These are phyloP conservation scores for Hyposoter dolosus DNA, from an alignment of 2,888 invertebrate genomes.

Conservation along the genomic window DNA sequence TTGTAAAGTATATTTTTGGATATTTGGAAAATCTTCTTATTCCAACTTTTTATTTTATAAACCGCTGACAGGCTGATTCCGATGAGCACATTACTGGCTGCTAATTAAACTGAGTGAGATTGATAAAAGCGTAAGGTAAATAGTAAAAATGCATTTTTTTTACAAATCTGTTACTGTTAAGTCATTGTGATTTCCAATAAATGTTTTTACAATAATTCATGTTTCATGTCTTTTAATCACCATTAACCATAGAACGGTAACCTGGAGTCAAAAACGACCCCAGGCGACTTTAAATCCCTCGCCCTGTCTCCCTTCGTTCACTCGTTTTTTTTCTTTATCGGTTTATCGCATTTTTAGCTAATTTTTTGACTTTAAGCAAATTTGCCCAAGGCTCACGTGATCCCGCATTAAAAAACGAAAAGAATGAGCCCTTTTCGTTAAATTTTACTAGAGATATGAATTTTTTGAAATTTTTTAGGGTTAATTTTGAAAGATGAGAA, in stretches of 20 bases:
- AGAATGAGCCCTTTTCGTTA: too few species aligned
- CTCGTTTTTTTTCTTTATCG: too few species aligned
- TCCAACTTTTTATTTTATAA: constrained; percentile 73
- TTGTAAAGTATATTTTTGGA: constrained; percentile 74
- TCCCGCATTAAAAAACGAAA: too few species aligned
- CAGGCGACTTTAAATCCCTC: too few species aligned
- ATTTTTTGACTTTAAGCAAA: too few species aligned
- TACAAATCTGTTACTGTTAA: constrained; percentile 76
- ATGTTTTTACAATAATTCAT: constrained; percentile 69
- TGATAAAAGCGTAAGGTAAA: constrained; percentile 69
- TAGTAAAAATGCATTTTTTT: constrained; percentile 74
- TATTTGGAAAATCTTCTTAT: constrained; percentile 69
- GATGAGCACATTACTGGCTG: constrained; percentile 65
- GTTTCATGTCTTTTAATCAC: constrained; percentile 22
- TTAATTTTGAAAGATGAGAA: not conserved
- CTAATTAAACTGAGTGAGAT: constrained; percentile 67
- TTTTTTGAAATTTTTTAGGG: too few species aligned
- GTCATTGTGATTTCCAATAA: constrained; percentile 81
- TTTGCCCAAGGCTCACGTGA: too few species aligned
- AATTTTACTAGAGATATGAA: too few species aligned
- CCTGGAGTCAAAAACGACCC: too few species aligned
- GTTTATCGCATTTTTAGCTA: too few species aligned
- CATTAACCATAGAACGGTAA: too few species aligned
- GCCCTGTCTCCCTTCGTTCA: too few species aligned
- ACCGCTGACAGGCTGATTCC: constrained; percentile 67